Conservation (phyloP, 2,888 invertebrate genomes). For the Mellilla xanthometata region DNA sequence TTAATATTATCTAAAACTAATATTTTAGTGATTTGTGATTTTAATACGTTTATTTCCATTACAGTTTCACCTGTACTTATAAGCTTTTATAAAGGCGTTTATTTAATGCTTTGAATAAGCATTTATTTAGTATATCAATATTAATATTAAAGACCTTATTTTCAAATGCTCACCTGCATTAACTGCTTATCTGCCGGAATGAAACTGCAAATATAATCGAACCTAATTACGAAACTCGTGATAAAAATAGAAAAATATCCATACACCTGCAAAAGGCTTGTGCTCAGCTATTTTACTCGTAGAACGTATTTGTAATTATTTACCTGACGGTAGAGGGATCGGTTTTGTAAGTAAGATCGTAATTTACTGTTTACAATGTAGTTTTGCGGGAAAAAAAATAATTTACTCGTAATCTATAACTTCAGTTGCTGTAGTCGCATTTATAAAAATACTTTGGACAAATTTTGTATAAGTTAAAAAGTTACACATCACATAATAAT, state of each 20-base stretch:
- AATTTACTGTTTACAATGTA: slow-evolving; percentile 13
- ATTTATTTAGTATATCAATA: neutral
- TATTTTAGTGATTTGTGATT: too few species aligned
- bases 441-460: too few species aligned
- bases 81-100: neutral
- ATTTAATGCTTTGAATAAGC: too few species aligned
- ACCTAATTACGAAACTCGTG: neutral
- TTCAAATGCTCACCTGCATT: neutral
- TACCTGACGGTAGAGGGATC: neutral
- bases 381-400: too few species aligned
- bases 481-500: too few species aligned
- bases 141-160: neutral
- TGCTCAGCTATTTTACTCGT: slow-evolving; percentile 13
- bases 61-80: neutral
- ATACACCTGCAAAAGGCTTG: slow-evolving; percentile 32
- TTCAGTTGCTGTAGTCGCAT: too few species aligned
- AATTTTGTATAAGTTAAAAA: too few species aligned
- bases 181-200: neutral
- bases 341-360: slow-evolving; percentile 4
- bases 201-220: neutral
- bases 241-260: slow-evolving; percentile 5
- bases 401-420: too few species aligned
- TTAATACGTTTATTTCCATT: neutral
- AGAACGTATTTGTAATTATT: slow-evolving; percentile 14
- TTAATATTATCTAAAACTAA: too few species aligned